A percentile compares a stretch with the other conserved stretches of the same genome.
These are phyloP conservation scores for Lottia scabra DNA, from an alignment of 2,888 invertebrate species.

Conservation along the genomic window DNA sequence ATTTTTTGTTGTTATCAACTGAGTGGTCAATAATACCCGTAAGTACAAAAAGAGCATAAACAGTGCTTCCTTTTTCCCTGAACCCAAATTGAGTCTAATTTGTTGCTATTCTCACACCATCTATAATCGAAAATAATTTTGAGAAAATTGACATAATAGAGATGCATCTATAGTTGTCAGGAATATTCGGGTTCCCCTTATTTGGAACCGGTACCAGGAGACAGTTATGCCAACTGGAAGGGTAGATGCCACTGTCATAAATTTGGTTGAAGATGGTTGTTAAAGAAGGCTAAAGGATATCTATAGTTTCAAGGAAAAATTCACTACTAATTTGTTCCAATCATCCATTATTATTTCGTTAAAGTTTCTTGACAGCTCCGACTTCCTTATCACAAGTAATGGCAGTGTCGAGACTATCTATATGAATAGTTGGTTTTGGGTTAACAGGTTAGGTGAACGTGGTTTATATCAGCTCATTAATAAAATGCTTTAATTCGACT, in stretches of 20 bases:
- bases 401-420: not conserved
- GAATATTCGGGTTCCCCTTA: not conserved
- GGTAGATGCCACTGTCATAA: not conserved
- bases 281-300: not conserved
- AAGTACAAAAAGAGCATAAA: not conserved
- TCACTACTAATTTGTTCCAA: not conserved
- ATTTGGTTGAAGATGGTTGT: not conserved
- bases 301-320: not conserved
- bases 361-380: not conserved
- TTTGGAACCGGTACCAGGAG: not conserved
- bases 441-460: too few species aligned
- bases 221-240: not conserved
- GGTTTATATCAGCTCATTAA: too few species aligned
- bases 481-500: too few species aligned
- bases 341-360: not conserved
- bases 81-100: not conserved
- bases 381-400: not conserved
- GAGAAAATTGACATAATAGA: not conserved
- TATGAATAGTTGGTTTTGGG: too few species aligned
- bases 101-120: not conserved
- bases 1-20: not conserved
- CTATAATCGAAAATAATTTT: not conserved
- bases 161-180: not conserved
- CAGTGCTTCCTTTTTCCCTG: not conserved
- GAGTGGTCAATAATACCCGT: not conserved